These are phyloP conservation scores for Phylloscopus collybita DNA, from an alignment of 2,797 vertebrate species.

Conservation along the genomic window DNA sequence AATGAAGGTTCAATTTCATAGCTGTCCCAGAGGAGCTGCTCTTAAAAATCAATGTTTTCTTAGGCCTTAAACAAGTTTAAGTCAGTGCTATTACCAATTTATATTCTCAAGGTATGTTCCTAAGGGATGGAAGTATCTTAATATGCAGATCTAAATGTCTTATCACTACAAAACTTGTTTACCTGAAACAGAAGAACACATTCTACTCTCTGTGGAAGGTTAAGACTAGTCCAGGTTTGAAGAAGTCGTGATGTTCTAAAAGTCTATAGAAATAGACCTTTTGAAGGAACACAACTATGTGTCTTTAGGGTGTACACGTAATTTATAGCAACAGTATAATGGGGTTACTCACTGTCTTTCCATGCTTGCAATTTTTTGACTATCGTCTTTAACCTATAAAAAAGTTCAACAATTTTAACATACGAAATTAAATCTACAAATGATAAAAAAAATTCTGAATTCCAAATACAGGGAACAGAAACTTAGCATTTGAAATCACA, in stretches of 20 bases:
- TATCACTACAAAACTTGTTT: background rate
- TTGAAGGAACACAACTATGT: background rate
- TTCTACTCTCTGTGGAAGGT: background rate
- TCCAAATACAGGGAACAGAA: background rate
- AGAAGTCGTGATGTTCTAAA: background rate
- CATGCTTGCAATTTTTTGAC: slow-evolving; percentile 97
- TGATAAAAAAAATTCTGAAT: background rate
- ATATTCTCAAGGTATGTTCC: background rate
- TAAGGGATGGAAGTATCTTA: background rate
- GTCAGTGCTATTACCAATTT: background rate
- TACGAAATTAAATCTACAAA: background rate
- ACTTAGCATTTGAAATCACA: background rate
- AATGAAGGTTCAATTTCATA: background rate
- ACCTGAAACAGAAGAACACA: background rate
- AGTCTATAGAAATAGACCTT: background rate
- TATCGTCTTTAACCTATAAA: slow-evolving; percentile 93
- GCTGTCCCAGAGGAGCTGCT: background rate
- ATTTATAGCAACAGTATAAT: background rate
- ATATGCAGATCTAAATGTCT: background rate
- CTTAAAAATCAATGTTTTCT: background rate
- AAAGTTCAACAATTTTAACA: slow-evolving; percentile 16
- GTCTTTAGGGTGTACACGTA: background rate
- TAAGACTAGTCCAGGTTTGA: background rate
- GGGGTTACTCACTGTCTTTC: slow-evolving; percentile 89
- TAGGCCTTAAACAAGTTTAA: background rate